These are phyloP conservation scores for Crotalus helleri DNA, from an alignment of 2,113 vertebrate genomes.

Conservation along the genomic window DNA sequence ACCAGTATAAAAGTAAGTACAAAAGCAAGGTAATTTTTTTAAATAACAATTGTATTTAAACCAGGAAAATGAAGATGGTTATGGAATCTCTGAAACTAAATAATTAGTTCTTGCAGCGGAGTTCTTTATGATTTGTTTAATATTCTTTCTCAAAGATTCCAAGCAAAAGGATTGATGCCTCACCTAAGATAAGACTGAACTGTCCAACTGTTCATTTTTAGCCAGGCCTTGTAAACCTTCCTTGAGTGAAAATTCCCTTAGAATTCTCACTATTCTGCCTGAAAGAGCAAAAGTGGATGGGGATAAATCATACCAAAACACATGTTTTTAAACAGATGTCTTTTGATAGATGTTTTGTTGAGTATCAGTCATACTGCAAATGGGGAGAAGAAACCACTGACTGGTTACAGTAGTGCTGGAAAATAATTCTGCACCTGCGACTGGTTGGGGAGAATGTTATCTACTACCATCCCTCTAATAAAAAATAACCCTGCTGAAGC, in stretches of 20 bases:
- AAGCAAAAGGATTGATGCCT: not conserved
- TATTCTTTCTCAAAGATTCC: not conserved
- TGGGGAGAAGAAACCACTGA: not conserved
- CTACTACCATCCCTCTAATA: not conserved
- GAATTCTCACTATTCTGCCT: not conserved
- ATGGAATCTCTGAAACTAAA: not conserved
- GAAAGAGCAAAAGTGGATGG: not conserved
- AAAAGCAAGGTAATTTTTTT: not conserved
- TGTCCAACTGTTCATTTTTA: not conserved
- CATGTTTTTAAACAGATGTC: not conserved
- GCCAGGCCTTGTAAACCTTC: not conserved
- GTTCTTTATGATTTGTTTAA: not conserved
- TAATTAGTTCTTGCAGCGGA: not conserved
- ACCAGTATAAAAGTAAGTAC: not conserved
- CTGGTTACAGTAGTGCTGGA: not conserved
- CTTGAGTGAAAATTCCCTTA: not conserved
- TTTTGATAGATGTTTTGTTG: not conserved
- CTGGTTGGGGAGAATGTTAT: not conserved
- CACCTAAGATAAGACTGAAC: not conserved
- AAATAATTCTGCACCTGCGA: not conserved
- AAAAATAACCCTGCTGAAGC: not conserved
- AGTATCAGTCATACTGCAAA: not conserved
- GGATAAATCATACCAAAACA: not conserved
- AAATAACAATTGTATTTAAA: not conserved
- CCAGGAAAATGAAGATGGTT: not conserved